A percentile compares a stretch with the other conserved stretches of the same genome.
Evolutionary conservation across 2,888 invertebrate species (phyloP).

Genomic region (Euproctis similis): DNA sequence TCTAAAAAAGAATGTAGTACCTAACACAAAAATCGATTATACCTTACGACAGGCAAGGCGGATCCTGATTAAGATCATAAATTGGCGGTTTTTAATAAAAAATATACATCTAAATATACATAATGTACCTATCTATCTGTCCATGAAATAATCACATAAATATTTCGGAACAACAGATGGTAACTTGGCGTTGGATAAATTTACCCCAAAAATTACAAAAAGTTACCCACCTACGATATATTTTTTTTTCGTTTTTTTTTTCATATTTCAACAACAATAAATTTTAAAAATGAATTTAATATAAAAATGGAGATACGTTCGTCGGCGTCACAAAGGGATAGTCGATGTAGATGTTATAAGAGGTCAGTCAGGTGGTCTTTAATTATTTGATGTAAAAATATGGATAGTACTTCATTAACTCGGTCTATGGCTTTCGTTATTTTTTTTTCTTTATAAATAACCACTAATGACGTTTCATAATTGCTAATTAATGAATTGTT

Average conservation of each 20-base stretch:
- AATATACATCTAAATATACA: no score
- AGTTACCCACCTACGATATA: constrained; percentile 44
- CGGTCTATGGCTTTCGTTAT: constrained; percentile 35
- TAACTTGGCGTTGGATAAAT: no score
- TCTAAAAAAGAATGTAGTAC: no score
- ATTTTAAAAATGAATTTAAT: constrained; percentile 51
- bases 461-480: constrained; percentile 34
- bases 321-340: constrained; percentile 58
- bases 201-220: constrained; percentile 39
- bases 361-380: constrained; percentile 60
- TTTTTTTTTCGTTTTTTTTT: no score
- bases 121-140: no score
- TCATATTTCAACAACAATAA: constrained; percentile 62
- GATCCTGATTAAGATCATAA: constrained; percentile 55
- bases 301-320: constrained; percentile 32
- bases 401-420: constrained; percentile 62
- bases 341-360: constrained; percentile 56
- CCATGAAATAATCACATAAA: constrained; percentile 65
- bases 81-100: constrained; percentile 64
- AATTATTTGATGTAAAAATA: constrained; percentile 65
- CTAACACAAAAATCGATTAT: constrained; percentile 31
- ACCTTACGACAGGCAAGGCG: constrained; percentile 24
- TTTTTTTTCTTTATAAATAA: constrained; percentile 49
- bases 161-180: constrained; percentile 62
- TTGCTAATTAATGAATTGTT: constrained; percentile 30